phyloP scores from a whole-genome alignment of 2,888 invertebrate genomes.

The Agrypnus murinus region DNA sequence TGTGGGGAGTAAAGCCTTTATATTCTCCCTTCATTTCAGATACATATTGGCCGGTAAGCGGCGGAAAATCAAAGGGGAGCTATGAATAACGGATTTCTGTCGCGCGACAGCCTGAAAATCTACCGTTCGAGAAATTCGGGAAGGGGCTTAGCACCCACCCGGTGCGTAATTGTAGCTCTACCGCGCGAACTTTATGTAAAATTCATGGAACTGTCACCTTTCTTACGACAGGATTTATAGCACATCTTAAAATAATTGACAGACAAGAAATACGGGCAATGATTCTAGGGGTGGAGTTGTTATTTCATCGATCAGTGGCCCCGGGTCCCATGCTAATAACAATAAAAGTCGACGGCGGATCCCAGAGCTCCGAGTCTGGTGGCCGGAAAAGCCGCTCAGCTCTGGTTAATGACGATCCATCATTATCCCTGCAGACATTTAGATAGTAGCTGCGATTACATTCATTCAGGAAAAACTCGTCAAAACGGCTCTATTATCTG shows the following conservation, averaged over 20 bases:
- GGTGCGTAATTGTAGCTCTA: slow-evolving; percentile 65
- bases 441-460: slow-evolving; percentile 45
- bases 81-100: slow-evolving; percentile 62
- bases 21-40: slow-evolving; percentile 59
- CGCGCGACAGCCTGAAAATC: slow-evolving; percentile 59
- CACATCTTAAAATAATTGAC: slow-evolving; percentile 67
- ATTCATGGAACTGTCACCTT: slow-evolving; percentile 68
- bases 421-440: slow-evolving; percentile 49
- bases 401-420: slow-evolving; percentile 49
- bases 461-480: slow-evolving; percentile 45
- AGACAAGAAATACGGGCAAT: slow-evolving; percentile 60
- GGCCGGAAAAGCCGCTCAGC: slow-evolving; percentile 42
- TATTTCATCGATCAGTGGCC: slow-evolving; percentile 57
- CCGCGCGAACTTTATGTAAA: slow-evolving; percentile 63
- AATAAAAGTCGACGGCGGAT: slow-evolving; percentile 43
- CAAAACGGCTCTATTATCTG: slow-evolving; percentile 43
- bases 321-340: slow-evolving; percentile 48
- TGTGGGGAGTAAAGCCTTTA: slow-evolving; percentile 58
- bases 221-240: slow-evolving; percentile 64
- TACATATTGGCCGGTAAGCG: slow-evolving; percentile 65
- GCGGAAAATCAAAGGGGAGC: slow-evolving; percentile 64
- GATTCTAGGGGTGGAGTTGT: slow-evolving; percentile 53
- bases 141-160: slow-evolving; percentile 47
- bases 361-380: slow-evolving; percentile 27
- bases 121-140: slow-evolving; percentile 48